Percentiles rank a stretch among this genome's conserved stretches.
Evolutionary conservation across 2,113 vertebrate genomes (phyloP).

Genomic region (Lepus europaeus): DNA sequence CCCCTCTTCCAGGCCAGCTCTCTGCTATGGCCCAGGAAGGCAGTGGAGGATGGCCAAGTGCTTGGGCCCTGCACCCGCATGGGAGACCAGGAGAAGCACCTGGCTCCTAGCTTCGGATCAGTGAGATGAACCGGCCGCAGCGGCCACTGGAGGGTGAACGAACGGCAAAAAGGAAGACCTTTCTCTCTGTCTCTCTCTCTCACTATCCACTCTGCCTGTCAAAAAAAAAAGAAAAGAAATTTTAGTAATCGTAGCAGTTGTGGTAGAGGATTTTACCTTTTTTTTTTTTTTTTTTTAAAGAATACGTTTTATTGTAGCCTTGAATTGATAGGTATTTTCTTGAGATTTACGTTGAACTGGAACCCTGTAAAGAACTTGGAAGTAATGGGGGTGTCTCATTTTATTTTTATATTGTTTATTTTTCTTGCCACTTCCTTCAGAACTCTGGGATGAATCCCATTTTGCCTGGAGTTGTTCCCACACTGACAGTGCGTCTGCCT

Average conservation of each 20-base stretch:
- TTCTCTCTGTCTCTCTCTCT: no score
- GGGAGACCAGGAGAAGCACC: no score
- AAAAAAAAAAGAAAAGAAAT: not conserved
- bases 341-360: slow-evolving; percentile 49
- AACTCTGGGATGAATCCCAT: slow-evolving; percentile 74
- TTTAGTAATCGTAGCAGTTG: not conserved
- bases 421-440: slow-evolving; percentile 75
- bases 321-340: slow-evolving; percentile 49
- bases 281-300: slow-evolving; percentile 27
- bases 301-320: slow-evolving; percentile 34
- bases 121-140: no score
- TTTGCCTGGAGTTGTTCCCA: slow-evolving; percentile 78
- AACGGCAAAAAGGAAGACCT: no score
- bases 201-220: no score
- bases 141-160: no score
- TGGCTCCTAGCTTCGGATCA: no score
- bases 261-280: slow-evolving; percentile 44
- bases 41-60: no score
- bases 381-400: slow-evolving; percentile 77
- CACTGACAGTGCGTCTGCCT: slow-evolving; percentile 72
- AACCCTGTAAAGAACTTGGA: slow-evolving; percentile 76
- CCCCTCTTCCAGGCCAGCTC: no score
- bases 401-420: slow-evolving; percentile 82
- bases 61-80: no score
- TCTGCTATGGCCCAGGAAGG: no score